These are phyloP conservation scores for Eunapius fragilis DNA, from an alignment of 37 sponge, comb jelly and placozoan species.

Conservation along the genomic window DNA sequence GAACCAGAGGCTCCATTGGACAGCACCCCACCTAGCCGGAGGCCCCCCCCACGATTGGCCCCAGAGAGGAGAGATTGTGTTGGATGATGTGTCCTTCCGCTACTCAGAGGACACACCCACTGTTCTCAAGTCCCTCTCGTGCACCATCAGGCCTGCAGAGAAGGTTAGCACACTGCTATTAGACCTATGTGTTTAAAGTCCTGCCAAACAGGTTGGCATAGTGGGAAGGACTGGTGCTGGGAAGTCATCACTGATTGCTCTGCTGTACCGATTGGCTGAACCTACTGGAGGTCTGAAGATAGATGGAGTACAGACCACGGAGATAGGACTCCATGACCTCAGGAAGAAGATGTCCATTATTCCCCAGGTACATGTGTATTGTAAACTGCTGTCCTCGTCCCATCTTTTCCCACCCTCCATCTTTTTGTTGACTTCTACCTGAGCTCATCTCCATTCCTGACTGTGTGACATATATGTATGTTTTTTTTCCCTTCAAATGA, in stretches of 20 bases:
- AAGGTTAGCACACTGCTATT: slow-evolving; percentile 39
- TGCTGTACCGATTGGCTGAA: slow-evolving; percentile 91
- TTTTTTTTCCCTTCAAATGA: too few relatives aligned
- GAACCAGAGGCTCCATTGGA: slow-evolving; percentile 54
- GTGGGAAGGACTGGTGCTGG: slow-evolving; percentile 96
- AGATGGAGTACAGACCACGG: slow-evolving; percentile 79
- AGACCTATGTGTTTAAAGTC: not conserved
- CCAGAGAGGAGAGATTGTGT: slow-evolving; percentile 34
- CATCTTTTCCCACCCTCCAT: too few relatives aligned
- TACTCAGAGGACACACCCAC: slow-evolving; percentile 46
- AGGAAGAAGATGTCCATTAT: slow-evolving; percentile 83
- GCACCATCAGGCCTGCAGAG: slow-evolving; percentile 56
- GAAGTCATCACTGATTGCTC: slow-evolving; percentile 84
- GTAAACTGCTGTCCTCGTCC: too few relatives aligned
- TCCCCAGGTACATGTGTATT: slow-evolving; percentile 59
- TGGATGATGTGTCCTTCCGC: slow-evolving; percentile 47
- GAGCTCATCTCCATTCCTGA: too few relatives aligned
- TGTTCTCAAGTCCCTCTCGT: slow-evolving; percentile 60
- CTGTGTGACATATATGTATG: too few relatives aligned
- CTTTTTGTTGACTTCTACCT: too few relatives aligned
- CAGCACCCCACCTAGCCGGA: slow-evolving; percentile 18
- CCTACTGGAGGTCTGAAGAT: slow-evolving; percentile 76
- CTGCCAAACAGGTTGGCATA: slow-evolving; percentile 74
- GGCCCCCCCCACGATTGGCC: slow-evolving; percentile 76
- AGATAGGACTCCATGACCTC: slow-evolving; percentile 83